Evolutionary conservation across 2,797 vertebrate genomes (phyloP), one percentile per base, ranked within the genome.

Genomic region (Lophura swinhoii): DNA sequence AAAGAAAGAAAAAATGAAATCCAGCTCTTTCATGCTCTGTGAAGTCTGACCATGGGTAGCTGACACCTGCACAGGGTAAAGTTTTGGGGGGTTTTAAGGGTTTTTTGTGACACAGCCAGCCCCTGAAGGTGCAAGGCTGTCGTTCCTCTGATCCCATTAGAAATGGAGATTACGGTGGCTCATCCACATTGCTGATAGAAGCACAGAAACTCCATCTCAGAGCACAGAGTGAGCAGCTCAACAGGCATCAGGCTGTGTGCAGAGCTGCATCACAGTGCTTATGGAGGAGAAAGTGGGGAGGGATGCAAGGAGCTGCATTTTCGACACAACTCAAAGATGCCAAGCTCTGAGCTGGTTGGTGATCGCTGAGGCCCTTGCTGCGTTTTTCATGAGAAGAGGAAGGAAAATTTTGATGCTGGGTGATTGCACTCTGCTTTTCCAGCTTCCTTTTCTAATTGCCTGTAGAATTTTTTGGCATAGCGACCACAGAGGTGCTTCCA

Each of bases 221-320:
- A 31, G 56, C 16, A 3, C 0, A 1, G 4, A 2, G 2, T 4
- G 49, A 17, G 39, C 6, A 51, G 2, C 2, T 48, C 39, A 10
- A 12, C 1, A 14, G 33, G 10, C 16, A 11, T 31, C 4, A 3
- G 59, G 64, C 26, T 13, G 59, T 21, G 11, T 56, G 21, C 22
- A 23, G 64, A 88, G 46, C 20, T n/a, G 20, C 78, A 44, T 23
- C 31, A 35, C 0, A 1, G 24, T 72, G 35, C 6, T 55, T 23
- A 4, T 7, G 14, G 6, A 9, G 46, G 73, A 46, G 37, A 66
- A 69, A 78, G n/a, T 41, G 6, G 21, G 12, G 8, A 39, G 7
- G 4, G 5, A 21, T 13, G 0, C 1, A 4, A 31, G 44, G 8
- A 78, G 12, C 3, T 8, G n/a, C 8, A 3, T 70, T 93, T 85